A percentile compares a stretch with the other conserved stretches of the same genome.
These are phyloP conservation scores for Eupithecia vulgata DNA, from an alignment of 2,888 invertebrate species.

Conservation along the genomic window DNA sequence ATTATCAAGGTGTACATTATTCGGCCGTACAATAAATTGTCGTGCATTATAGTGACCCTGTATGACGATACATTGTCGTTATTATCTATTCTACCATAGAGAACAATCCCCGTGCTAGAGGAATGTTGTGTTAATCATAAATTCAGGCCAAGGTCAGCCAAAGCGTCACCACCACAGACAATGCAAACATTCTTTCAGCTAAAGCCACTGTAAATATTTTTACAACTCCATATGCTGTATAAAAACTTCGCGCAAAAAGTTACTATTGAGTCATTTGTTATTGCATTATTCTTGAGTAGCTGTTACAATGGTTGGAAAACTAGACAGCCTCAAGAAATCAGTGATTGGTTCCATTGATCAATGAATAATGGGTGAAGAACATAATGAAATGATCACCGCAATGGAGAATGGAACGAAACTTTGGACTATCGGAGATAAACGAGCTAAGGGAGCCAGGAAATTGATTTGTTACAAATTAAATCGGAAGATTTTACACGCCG, in stretches of 20 bases:
- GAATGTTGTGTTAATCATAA: not conserved
- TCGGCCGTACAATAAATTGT: no score
- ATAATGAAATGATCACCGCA: not conserved
- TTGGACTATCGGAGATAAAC: no score
- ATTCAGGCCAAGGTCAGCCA: slow-evolving; percentile 1
- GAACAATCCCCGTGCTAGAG: no score
- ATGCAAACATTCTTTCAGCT: not conserved
- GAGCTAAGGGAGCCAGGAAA: not conserved
- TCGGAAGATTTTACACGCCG: no score
- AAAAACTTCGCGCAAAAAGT: slow-evolving; percentile 2
- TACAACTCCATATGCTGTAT: not conserved
- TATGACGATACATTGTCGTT: no score
- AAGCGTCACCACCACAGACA: not conserved
- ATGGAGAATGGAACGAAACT: not conserved
- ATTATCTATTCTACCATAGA: no score
- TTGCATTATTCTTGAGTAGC: slow-evolving; percentile 8
- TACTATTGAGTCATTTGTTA: not conserved
- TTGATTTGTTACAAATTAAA: no score
- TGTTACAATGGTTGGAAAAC: slow-evolving; percentile 1
- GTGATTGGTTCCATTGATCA: not conserved
- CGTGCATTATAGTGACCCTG: no score
- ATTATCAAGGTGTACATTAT: no score
- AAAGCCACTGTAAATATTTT: not conserved
- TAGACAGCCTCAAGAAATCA: not conserved
- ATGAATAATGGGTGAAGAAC: not conserved